Evolutionary conservation across 1,140 invertebrate genomes (phyloP).

Genomic region (Rhizoglyphus robini): DNA sequence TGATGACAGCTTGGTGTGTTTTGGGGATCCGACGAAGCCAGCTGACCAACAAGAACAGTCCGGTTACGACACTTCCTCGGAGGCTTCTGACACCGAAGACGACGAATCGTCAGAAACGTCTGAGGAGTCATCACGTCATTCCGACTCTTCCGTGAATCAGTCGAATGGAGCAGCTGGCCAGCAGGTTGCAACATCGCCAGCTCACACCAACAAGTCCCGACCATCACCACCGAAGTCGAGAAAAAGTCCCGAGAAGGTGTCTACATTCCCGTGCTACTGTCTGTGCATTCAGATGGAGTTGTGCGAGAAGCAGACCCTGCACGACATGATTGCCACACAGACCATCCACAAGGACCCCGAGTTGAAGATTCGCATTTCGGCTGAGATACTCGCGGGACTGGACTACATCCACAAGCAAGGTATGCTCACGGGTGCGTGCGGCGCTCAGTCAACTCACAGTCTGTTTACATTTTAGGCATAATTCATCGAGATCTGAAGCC

Average conservation of each 20-base stretch:
- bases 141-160: no score
- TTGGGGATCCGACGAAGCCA: no score
- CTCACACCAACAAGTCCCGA: background rate
- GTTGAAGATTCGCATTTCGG: background rate
- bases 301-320: background rate
- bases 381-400: background rate
- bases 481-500: slow-evolving; percentile 64
- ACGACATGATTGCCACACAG: background rate
- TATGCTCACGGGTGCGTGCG: background rate
- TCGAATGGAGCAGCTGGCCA: background rate
- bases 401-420: background rate
- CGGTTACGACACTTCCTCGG: no score
- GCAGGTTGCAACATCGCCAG: background rate
- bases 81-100: no score
- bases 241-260: background rate
- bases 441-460: background rate
- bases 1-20: background rate
- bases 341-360: background rate
- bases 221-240: background rate
- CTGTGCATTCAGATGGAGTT: slow-evolving; percentile 7
- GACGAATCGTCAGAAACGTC: background rate
- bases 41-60: no score
- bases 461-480: background rate
- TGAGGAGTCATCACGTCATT: no score
- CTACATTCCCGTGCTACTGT: background rate